Conservation (phyloP, 2,113 vertebrate genomes). For the Ceyx melanurus region DNA sequence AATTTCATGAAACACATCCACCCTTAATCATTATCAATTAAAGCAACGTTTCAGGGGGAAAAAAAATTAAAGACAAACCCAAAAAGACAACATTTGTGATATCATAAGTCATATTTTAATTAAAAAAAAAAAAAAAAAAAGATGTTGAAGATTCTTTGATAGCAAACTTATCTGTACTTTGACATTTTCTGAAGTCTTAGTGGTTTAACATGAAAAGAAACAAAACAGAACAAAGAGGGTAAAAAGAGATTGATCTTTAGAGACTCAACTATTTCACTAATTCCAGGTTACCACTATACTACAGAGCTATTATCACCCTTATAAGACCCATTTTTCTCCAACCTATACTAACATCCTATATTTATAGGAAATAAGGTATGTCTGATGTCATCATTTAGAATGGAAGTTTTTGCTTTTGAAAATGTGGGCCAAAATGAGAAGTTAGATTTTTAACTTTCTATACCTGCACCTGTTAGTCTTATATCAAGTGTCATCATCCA, state of each 20-base stretch:
- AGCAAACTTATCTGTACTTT: background rate
- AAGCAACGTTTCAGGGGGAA: background rate
- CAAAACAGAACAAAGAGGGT: background rate
- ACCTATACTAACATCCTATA: background rate
- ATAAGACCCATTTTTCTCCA: background rate
- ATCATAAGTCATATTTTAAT: background rate
- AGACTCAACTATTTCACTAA: background rate
- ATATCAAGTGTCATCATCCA: background rate
- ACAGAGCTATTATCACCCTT: background rate
- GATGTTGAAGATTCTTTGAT: background rate
- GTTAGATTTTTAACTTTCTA: background rate
- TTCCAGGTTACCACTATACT: background rate
- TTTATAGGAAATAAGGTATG: background rate
- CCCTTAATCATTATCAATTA: background rate
- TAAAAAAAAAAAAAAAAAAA: background rate
- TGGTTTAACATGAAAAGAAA: background rate
- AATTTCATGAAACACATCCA: background rate
- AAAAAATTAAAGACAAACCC: background rate
- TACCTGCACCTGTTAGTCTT: background rate
- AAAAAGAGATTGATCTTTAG: background rate
- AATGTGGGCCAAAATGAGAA: background rate
- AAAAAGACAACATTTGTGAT: background rate
- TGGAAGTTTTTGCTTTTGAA: conserved; percentile 6
- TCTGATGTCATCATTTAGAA: background rate
- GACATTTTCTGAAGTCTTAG: background rate